These are phyloP conservation scores for Phymorhynchus buccinoides DNA, from an alignment of 1,140 invertebrate species.

Conservation along the genomic window DNA sequence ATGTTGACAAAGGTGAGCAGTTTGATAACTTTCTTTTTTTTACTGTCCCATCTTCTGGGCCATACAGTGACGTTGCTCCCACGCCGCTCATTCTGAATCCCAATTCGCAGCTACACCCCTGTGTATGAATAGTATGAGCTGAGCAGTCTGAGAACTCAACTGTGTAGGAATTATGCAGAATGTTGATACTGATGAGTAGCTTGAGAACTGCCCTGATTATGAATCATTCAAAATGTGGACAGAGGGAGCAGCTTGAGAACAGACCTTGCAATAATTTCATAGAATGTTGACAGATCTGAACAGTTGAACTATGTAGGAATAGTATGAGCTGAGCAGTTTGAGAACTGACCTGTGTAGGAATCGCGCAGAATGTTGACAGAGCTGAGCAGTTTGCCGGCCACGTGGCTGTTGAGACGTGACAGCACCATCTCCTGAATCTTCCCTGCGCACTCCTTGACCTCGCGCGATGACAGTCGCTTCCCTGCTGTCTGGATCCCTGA, in stretches of 20 bases:
- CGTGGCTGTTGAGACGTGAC: slow-evolving; percentile 82
- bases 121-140: too few species aligned
- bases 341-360: slow-evolving; percentile 79
- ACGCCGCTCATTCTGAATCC: too few species aligned
- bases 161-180: too few species aligned
- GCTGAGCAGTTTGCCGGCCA: slow-evolving; percentile 85
- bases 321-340: background rate
- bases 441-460: slow-evolving; percentile 76
- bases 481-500: slow-evolving; percentile 71
- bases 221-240: too few species aligned
- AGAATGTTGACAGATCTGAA: slow-evolving; percentile 88
- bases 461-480: slow-evolving; percentile 65
- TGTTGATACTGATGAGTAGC: too few species aligned
- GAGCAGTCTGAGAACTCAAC: too few species aligned
- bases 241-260: background rate
- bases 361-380: slow-evolving; percentile 89
- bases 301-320: slow-evolving; percentile 68
- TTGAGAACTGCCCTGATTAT: too few species aligned
- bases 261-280: slow-evolving; percentile 82
- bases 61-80: too few species aligned
- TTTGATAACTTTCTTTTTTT: too few species aligned
- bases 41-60: too few species aligned
- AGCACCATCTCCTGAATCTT: slow-evolving; percentile 87
- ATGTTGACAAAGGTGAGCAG: too few species aligned
- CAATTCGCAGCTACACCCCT: too few species aligned